Evolutionary conservation across 2,888 invertebrate genomes (phyloP).

Genomic region (Odontocerum albicorne): DNA sequence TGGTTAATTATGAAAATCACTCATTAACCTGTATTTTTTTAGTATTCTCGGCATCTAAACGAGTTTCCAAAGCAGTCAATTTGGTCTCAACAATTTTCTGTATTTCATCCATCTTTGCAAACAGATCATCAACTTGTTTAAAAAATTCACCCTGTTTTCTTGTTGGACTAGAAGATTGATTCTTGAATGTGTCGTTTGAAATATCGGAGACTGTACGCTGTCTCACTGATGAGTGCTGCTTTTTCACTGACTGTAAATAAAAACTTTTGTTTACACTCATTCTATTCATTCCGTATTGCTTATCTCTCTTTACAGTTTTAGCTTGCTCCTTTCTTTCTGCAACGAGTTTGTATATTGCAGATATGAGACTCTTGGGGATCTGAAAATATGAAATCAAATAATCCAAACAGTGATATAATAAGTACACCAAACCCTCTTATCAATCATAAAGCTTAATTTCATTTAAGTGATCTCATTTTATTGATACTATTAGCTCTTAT

Average conservation of each 20-base stretch:
- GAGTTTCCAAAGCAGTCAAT: neutral
- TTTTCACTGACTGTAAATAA: neutral
- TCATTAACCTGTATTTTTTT: too few species aligned
- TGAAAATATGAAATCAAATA: slow-evolving; percentile 37
- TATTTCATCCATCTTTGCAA: slow-evolving; percentile 8
- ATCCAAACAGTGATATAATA: neutral
- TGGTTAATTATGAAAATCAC: too few species aligned
- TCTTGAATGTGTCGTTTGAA: slow-evolving; percentile 6
- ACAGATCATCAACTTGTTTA: slow-evolving; percentile 11
- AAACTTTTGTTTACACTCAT: slow-evolving; percentile 7
- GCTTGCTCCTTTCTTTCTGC: slow-evolving; percentile 60
- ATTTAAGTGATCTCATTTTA: too few species aligned
- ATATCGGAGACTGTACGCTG: slow-evolving; percentile 21
- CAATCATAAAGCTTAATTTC: too few species aligned
- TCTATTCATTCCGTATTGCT: slow-evolving; percentile 32
- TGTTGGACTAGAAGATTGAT: neutral
- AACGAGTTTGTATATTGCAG: slow-evolving; percentile 73
- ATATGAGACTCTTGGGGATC: slow-evolving; percentile 75
- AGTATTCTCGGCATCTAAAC: neutral
- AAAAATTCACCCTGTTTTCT: slow-evolving; percentile 5
- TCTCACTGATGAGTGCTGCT: slow-evolving; percentile 2
- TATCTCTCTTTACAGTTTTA: slow-evolving; percentile 43
- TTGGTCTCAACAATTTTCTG: slow-evolving; percentile 10
- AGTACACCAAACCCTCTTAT: neutral
- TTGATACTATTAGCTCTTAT: too few species aligned